These are phyloP conservation scores for Agelaius phoeniceus DNA, from an alignment of 2,113 vertebrate species.

Conservation along the genomic window DNA sequence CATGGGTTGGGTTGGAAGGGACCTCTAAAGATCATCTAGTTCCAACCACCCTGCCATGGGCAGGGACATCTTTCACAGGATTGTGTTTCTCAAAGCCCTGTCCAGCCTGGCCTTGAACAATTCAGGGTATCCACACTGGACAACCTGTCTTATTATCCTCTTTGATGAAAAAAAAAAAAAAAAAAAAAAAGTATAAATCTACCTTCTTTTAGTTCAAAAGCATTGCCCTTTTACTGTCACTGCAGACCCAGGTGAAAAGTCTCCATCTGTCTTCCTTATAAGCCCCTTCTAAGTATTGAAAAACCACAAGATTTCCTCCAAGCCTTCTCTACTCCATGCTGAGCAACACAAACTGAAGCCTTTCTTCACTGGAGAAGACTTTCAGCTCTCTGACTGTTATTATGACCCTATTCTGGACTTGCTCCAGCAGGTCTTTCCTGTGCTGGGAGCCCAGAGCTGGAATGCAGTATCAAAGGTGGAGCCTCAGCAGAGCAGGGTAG, in stretches of 20 bases:
- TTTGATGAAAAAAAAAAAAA: neutral
- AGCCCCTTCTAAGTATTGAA: neutral
- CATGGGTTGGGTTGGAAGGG: neutral
- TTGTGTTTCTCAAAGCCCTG: neutral
- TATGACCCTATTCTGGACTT: neutral
- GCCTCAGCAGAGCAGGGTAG: neutral
- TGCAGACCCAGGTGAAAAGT: neutral
- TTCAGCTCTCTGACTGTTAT: neutral
- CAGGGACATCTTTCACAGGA: neutral
- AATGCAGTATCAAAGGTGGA: neutral
- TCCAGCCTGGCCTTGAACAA: neutral
- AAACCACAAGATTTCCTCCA: neutral
- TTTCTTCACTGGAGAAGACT: neutral
- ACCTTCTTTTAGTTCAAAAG: neutral
- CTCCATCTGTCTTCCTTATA: neutral
- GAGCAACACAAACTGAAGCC: neutral
- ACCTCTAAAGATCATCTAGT: neutral
- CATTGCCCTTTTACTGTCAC: too few relatives aligned
- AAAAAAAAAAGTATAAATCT: neutral
- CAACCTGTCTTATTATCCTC: neutral
- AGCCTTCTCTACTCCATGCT: neutral
- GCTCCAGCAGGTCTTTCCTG: neutral
- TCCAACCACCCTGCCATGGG: neutral
- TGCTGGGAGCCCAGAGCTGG: neutral
- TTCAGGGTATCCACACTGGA: neutral